Conservation (phyloP, 2,113 vertebrate genomes). For the Bagarius yarrelli region DNA sequence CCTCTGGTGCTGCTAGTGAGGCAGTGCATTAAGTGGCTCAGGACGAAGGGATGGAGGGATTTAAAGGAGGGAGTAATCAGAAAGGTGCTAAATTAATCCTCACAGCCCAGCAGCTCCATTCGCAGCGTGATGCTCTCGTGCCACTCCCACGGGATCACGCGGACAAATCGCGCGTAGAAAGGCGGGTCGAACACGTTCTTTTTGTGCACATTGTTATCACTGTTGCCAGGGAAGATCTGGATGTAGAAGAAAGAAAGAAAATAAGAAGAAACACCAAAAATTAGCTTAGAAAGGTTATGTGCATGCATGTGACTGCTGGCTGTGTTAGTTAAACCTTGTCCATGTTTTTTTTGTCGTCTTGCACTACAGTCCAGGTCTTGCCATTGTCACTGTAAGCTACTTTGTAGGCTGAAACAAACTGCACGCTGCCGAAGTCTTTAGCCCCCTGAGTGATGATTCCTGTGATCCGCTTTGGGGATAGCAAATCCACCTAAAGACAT, state of each 20-base stretch:
- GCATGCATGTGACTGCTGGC: neutral
- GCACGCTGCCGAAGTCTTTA: slow-evolving; percentile 89
- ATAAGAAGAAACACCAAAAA: neutral
- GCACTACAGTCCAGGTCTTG: slow-evolving; percentile 75
- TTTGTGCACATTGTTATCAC: slow-evolving; percentile 91
- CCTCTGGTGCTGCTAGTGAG: slow-evolving; percentile 65
- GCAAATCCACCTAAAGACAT: slow-evolving; percentile 79
- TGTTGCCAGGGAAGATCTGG: slow-evolving; percentile 89
- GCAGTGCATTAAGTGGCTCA: slow-evolving; percentile 67
- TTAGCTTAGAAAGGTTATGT: neutral
- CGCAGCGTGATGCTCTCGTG: slow-evolving; percentile 92
- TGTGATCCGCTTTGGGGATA: slow-evolving; percentile 76
- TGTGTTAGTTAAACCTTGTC: slow-evolving; percentile 74
- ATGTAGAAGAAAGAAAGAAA: neutral
- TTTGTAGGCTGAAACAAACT: slow-evolving; percentile 88
- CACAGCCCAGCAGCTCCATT: slow-evolving; percentile 91
- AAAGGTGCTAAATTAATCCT: slow-evolving; percentile 64
- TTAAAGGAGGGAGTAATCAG: neutral
- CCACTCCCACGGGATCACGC: slow-evolving; percentile 89
- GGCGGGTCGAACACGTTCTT: slow-evolving; percentile 85
- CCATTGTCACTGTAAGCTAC: slow-evolving; percentile 84
- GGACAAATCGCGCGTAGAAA: slow-evolving; percentile 79
- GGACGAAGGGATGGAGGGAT: slow-evolving; percentile 34
- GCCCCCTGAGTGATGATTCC: slow-evolving; percentile 93
- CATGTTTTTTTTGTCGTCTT: slow-evolving; percentile 66